Base-by-base conservation (phyloP, 2,113 vertebrate species). In the Sitta europaea region DNA sequence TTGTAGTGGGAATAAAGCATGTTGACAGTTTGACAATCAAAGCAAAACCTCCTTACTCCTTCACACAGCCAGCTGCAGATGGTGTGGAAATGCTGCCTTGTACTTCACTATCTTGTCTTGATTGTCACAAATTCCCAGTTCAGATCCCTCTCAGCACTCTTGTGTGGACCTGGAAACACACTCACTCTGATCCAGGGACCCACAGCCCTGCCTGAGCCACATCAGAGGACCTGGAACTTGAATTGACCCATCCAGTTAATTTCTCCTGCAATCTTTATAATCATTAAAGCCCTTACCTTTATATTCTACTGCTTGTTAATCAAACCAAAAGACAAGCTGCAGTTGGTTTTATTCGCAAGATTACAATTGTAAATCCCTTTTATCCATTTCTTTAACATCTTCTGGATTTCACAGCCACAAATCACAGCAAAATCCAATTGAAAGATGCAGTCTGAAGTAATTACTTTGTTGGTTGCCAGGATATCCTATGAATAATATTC, bases 331-430 rank as follows among this genome's bases (percentile, higher is more conserved):
- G 24, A 65, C 22, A 85, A 67, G 6, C 13, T 71, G 54, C 9
- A 29, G 45, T 43, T 92, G 11, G 11, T 72, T 93, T 93, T 71
- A 70, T 24, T 67, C 63, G 24, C 19, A 86, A 87, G n/a, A 88
- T 59, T 59, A 11, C 20, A 47, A 50, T 20, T 29, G 29, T 31
- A 92, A 72, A 70, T 74, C 67, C 33, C 18, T 92, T 94, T 68
- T 72, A 70, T 58, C 54, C 35, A 35, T 54, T 88, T 92, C 62
- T 79, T 92, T 80, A 90, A 43, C 33, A 51, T n/a, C 12, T 29
- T 86, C 54, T 66, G 43, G 38, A 86, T 77, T 95, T 90, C 76
- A 76, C 38, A 58, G 82, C 23, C 33, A 86, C 43, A 76, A 94
- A 92, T 66, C 71, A 42, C 75, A 74, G 63, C 35, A 92, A 80